phyloP scores from a whole-genome alignment of 2,888 invertebrate species.

The Dysmachus trigonus region DNA sequence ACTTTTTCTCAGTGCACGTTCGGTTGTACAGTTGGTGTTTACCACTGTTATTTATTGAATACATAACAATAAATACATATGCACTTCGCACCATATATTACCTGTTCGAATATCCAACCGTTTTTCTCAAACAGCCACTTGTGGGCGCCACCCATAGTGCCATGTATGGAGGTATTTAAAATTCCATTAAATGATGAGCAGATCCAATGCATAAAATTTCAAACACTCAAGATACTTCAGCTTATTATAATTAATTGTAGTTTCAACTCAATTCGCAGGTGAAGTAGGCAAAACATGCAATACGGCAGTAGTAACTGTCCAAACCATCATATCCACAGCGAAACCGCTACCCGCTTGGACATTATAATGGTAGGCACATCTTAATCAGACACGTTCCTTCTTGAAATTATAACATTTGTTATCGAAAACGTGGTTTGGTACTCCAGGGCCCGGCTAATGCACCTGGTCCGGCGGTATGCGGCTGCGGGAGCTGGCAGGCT shows the following conservation, averaged over 20 bases:
- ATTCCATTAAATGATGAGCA: neutral
- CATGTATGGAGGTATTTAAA: neutral
- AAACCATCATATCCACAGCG: neutral
- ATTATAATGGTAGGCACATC: neutral
- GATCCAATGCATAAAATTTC: neutral
- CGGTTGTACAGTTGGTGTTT: no score
- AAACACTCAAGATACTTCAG: neutral
- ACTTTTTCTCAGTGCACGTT: no score
- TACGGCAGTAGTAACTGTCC: neutral
- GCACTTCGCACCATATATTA: no score
- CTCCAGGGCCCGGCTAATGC: no score
- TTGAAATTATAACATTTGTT: slow-evolving; percentile 17
- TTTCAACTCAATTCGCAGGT: neutral
- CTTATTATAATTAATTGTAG: neutral
- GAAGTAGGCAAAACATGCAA: neutral
- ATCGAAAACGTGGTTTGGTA: no score
- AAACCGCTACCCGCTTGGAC: neutral
- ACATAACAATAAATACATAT: no score
- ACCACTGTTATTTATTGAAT: no score
- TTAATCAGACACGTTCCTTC: slow-evolving; percentile 1
- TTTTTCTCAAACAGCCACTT: neutral
- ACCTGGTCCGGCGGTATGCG: no score
- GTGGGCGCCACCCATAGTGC: neutral
- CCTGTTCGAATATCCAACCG: no score
- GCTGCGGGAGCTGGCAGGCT: no score